Base-by-base conservation (phyloP, 2,888 invertebrate species). In the Scelioninae gen. 2 region DNA sequence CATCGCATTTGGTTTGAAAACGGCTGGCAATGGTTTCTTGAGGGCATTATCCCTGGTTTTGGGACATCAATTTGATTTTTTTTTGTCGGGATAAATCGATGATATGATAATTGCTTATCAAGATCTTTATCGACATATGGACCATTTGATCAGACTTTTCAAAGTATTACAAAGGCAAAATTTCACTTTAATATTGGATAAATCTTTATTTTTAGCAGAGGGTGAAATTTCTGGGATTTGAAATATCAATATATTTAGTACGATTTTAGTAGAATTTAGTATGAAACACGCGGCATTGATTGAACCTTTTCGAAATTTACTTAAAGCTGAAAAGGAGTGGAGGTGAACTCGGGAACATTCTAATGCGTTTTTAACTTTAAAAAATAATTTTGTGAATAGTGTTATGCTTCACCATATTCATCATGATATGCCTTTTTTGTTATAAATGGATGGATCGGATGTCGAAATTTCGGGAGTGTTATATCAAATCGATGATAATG, bases 1-100 rank as follows among this genome's bases (percentile, higher is more conserved):
- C 63, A 69, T 82, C 4, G 81, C 81, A 0, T 83, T 81, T 50
- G 81, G 80, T 0, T 37, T 82, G 5, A 80, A 80, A 61, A 79
- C 78, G 0, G 78, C 78, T 0, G 78, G 78, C 2, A 76, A 73
- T 9, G 78, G 77, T 0, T 81, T 81, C 37, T 75, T 79, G 10
- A 25, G 76, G 3, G 73, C 77, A 1, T 37, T 81, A n/a, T 74
- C 76, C 13, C 10, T 74, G 7, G 65, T 76, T 4, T 50, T 84
- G 2, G 81, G 80, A 0, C 72, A 79, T n/a, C 75, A 78, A 15
- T 70, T 70, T 45, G 48, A 57, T 18, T 11, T 18, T 25, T 81
- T 80, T 64, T 58, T 77, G 10, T 39, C 74, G 1, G 76, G 73
- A 45, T 82, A 83, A 45, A 74, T 82, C 10, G 82, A 82, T 73